Evolutionary conservation across 2,113 vertebrate species (phyloP), one percentile per base, ranked within the genome.

Genomic region (Gadus chalcogrammus): DNA sequence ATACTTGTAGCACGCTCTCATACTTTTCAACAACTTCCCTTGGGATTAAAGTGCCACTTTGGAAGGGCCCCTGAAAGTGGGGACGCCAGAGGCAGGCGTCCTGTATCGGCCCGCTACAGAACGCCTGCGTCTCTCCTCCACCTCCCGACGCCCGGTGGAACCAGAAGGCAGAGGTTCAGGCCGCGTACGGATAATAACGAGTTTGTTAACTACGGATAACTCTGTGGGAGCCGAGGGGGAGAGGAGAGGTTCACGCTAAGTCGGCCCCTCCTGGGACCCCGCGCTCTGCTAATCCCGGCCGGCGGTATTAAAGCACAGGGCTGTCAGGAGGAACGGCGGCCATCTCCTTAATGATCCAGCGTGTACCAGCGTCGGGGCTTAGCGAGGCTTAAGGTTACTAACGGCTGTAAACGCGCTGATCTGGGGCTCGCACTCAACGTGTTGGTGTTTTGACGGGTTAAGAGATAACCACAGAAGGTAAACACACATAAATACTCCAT

Each of bases 331-430:
- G 72, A 90, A 91, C 87, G 85, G 42, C 81, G 8, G 62, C 65
- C 67, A 82, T 87, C 83, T 87, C 79, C 79, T 88, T 88, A 88
- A 86, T 85, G 86, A 90, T 87, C 84, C 85, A 84, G 84, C 82
- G 78, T 82, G 76, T 71, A 79, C 78, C 4, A 42, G 73, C 70
- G 64, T 76, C 9, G 81, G 79, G 80, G 91, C 87, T 91, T 88
- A 88, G 20, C 38, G 17, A 3, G 78, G 87, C 82, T 91, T 90
- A 90, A 69, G 76, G 65, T 83, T 67, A 87, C 84, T 88, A 89
- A 87, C 84, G 79, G 88, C 77, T 61, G 76, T 74, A 81, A 88
- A 90, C 85, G 80, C 67, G 18, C 31, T 5, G 31, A 35, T 35
- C 31, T 35, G 31, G 31, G 4, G 31, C 31, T 35, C 31, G 75